Evolutionary conservation across 1,140 invertebrate genomes (phyloP).

Genomic region (Cydia pomonella): DNA sequence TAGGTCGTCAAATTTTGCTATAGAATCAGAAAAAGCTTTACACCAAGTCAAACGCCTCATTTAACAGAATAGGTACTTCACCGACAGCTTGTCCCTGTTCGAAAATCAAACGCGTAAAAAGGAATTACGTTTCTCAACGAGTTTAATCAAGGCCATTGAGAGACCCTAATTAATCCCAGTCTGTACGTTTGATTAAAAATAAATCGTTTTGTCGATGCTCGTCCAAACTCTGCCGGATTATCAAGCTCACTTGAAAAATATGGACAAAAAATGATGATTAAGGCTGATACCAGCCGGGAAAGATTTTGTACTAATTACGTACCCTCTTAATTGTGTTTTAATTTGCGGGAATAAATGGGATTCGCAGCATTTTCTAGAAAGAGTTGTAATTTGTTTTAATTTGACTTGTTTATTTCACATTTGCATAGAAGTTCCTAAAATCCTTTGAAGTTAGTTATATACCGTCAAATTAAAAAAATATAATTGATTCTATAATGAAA

Average conservation of each 20-base stretch:
- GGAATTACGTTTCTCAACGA: slow-evolving; percentile 8
- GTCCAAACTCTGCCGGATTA: slow-evolving; percentile 4
- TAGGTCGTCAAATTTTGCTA: no score
- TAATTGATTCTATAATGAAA: no score
- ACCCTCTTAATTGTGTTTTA: neutral
- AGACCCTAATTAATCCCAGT: slow-evolving; percentile 25
- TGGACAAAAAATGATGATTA: neutral
- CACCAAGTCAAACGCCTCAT: no score
- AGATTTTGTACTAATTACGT: neutral
- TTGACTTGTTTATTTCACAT: no score
- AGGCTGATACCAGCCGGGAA: neutral
- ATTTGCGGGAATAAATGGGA: no score
- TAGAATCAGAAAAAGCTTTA: no score
- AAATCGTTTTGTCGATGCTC: slow-evolving; percentile 27
- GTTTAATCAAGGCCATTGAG: slow-evolving; percentile 26
- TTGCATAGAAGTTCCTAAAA: no score
- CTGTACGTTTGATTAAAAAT: slow-evolving; percentile 26
- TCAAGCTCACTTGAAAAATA: slow-evolving; percentile 14
- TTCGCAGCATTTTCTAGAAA: no score
- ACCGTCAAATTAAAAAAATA: no score
- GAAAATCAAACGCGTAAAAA: slow-evolving; percentile 23
- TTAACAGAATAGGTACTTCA: no score
- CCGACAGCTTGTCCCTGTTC: neutral
- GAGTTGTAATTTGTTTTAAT: no score
- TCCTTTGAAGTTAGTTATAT: no score